Conservation (phyloP, 2,797 vertebrate genomes). For the Halcyon badia region DNA sequence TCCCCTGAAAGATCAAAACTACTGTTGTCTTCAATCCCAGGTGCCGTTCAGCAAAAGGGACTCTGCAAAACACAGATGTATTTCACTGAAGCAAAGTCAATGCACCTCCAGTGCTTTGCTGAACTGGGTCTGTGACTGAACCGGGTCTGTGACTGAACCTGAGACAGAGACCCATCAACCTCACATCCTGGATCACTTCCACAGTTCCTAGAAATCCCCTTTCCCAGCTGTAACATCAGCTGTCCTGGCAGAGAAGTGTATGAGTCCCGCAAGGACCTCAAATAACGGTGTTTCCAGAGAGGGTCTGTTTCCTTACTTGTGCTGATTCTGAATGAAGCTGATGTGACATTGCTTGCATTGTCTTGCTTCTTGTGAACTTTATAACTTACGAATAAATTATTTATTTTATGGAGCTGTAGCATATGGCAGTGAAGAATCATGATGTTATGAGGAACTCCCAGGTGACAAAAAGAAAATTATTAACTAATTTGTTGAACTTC, state of each 20-base stretch:
- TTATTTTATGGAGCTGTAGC: conserved; percentile 42
- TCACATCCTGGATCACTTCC: neutral
- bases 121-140: too few relatives aligned
- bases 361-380: conserved; percentile 4
- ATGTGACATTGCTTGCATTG: neutral
- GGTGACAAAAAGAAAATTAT: conserved; percentile 24
- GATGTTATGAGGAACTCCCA: conserved; percentile 12
- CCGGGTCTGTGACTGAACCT: neutral
- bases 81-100: neutral
- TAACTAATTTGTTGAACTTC: neutral
- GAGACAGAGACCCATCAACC: neutral
- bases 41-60: neutral
- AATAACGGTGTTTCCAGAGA: neutral
- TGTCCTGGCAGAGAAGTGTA: neutral
- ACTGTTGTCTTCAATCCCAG: neutral
- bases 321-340: neutral
- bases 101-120: neutral
- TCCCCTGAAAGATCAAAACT: neutral
- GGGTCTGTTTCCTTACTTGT: neutral
- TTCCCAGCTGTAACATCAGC: neutral
- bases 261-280: fast-evolving
- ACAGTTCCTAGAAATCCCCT: neutral
- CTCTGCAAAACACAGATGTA: neutral
- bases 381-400: conserved; percentile 28
- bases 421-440: conserved; percentile 35